These are phyloP conservation scores for Rhombomys opimus DNA, from an alignment of 2,113 vertebrate genomes.

Conservation along the genomic window DNA sequence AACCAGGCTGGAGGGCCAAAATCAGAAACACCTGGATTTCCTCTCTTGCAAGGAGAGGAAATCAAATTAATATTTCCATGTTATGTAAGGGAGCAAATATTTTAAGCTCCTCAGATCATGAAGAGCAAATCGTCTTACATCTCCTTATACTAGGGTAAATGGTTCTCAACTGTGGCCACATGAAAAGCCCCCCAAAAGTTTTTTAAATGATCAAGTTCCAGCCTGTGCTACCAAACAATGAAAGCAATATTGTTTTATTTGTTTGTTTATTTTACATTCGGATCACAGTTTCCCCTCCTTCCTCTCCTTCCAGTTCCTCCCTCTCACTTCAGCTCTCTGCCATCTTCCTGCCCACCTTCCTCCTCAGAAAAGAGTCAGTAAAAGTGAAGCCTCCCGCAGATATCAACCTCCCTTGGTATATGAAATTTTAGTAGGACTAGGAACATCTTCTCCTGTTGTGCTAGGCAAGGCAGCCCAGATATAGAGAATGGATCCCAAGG, in stretches of 20 bases:
- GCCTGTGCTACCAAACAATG: neutral
- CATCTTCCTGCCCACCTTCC: no score
- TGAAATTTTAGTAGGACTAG: no score
- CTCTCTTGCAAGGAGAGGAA: constrained; percentile 9
- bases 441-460: no score
- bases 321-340: no score
- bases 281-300: no score
- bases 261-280: no score
- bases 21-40: neutral
- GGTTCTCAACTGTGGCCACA: neutral
- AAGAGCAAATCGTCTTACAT: neutral
- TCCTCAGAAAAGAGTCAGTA: no score
- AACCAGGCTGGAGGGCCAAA: neutral
- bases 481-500: no score
- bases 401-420: no score
- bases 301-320: no score
- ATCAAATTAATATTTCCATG: constrained; percentile 15
- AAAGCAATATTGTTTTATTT: neutral
- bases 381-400: no score
- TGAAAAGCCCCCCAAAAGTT: constrained; percentile 18
- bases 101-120: constrained; percentile 10
- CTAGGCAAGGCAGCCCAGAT: no score
- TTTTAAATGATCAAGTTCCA: constrained; percentile 32
- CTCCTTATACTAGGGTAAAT: neutral
- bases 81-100: neutral